Conservation (phyloP, 2,797 vertebrate species). For the Melopsittacus undulatus region DNA sequence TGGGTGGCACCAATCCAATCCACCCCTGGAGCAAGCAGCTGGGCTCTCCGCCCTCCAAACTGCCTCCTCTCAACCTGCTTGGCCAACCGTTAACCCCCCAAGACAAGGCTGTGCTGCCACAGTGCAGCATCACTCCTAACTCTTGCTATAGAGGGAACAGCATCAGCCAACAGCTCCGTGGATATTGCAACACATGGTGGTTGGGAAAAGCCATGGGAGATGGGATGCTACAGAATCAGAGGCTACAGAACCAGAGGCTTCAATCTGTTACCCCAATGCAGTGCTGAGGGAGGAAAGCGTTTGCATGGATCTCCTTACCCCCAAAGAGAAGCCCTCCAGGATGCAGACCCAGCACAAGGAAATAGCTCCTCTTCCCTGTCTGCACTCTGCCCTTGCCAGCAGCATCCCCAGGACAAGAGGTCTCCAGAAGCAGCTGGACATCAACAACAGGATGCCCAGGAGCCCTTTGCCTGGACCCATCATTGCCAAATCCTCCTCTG, state of each 20-base stretch:
- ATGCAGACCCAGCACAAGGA: not conserved
- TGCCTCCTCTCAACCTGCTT: not conserved
- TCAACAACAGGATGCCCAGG: not conserved
- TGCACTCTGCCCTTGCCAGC: not conserved
- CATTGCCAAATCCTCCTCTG: not conserved
- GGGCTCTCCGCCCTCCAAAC: not conserved
- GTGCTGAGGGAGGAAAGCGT: not conserved
- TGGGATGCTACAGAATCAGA: not conserved
- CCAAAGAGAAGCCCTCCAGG: not conserved
- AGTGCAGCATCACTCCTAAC: rapidly evolving
- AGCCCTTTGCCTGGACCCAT: not conserved
- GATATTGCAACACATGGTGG: not conserved
- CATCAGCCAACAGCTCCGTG: not conserved
- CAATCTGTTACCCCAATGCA: not conserved
- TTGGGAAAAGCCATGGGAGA: not conserved
- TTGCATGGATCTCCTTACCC: not conserved
- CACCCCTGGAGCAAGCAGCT: not conserved
- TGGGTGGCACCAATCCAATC: not conserved
- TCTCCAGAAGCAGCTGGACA: not conserved
- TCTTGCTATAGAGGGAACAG: not conserved
- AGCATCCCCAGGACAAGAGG: not conserved
- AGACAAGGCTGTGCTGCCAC: not conserved
- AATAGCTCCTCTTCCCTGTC: not conserved
- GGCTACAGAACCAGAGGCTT: not conserved
- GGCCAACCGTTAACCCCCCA: rapidly evolving